A percentile compares a stretch with the other conserved stretches of the same genome.
phyloP scores from a whole-genome alignment of 1,140 invertebrate genomes.

The Ceratina japonica region DNA sequence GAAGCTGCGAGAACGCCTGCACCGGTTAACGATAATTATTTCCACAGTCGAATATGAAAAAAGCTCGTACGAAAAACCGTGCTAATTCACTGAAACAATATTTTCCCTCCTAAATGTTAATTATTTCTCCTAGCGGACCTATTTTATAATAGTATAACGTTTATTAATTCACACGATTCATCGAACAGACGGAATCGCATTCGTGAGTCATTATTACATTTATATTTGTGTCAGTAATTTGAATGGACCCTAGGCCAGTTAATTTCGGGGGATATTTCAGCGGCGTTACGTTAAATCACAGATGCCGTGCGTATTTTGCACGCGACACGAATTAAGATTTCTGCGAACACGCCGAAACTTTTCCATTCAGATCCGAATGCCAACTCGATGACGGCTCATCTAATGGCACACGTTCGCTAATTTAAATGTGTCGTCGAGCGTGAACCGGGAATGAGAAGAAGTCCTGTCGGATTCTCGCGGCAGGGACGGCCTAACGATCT shows the following conservation, averaged over 20 bases:
- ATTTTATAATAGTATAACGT: not conserved
- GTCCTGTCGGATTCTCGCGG: not conserved
- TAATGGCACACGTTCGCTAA: not conserved
- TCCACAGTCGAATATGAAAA: not conserved
- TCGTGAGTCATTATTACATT: too few species aligned
- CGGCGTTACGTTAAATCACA: conserved; percentile 43
- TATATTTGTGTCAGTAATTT: conserved; percentile 41
- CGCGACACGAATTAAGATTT: conserved; percentile 25
- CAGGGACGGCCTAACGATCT: conserved; percentile 57
- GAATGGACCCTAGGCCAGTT: conserved; percentile 46
- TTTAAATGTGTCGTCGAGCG: not conserved
- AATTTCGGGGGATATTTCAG: conserved; percentile 43
- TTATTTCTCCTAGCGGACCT: too few species aligned
- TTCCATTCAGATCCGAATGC: not conserved
- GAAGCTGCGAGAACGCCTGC: conserved; percentile 6
- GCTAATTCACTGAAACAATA: not conserved
- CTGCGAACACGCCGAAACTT: not conserved
- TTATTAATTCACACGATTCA: too few species aligned
- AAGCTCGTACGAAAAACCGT: not conserved
- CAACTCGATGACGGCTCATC: not conserved
- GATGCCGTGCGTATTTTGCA: conserved; percentile 25
- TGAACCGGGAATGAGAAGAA: not conserved
- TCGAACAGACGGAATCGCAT: not conserved
- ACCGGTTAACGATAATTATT: conserved; percentile 5
- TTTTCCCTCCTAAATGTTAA: not conserved